These are phyloP conservation scores for Ondatra zibethicus DNA, from an alignment of 2,113 vertebrate species.

Conservation along the genomic window DNA sequence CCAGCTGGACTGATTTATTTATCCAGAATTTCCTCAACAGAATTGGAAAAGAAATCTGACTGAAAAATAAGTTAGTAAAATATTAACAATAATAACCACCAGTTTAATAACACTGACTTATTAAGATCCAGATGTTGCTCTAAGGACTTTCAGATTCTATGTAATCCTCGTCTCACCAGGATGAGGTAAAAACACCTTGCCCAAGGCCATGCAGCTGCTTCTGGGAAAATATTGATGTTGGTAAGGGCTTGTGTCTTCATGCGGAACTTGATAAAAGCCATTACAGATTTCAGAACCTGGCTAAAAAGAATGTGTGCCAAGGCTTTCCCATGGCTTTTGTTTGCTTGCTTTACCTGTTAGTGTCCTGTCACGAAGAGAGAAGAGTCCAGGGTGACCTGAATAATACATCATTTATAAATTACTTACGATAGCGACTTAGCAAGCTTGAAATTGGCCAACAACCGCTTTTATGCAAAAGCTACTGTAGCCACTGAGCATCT, in stretches of 20 bases:
- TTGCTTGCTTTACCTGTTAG: neutral
- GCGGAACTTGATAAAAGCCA: neutral
- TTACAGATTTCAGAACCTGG: neutral
- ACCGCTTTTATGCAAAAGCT: neutral
- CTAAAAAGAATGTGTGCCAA: neutral
- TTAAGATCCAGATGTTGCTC: neutral
- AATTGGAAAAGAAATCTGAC: neutral
- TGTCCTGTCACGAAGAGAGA: neutral
- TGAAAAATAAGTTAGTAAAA: constrained; percentile 35
- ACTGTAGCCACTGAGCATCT: neutral
- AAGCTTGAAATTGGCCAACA: neutral
- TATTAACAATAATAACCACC: neutral
- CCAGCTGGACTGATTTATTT: neutral
- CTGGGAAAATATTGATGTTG: neutral
- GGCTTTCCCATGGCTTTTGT: neutral
- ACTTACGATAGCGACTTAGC: neutral
- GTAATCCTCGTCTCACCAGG: neutral
- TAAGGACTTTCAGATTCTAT: neutral
- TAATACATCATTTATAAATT: neutral
- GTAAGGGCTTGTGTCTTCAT: neutral
- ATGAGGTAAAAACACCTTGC: neutral
- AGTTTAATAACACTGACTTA: neutral
- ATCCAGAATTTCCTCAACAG: neutral
- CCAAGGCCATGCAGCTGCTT: neutral
- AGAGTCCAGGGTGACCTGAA: neutral